These are phyloP conservation scores for Sympetrum striolatum DNA, from an alignment of 2,888 invertebrate genomes.

Conservation along the genomic window DNA sequence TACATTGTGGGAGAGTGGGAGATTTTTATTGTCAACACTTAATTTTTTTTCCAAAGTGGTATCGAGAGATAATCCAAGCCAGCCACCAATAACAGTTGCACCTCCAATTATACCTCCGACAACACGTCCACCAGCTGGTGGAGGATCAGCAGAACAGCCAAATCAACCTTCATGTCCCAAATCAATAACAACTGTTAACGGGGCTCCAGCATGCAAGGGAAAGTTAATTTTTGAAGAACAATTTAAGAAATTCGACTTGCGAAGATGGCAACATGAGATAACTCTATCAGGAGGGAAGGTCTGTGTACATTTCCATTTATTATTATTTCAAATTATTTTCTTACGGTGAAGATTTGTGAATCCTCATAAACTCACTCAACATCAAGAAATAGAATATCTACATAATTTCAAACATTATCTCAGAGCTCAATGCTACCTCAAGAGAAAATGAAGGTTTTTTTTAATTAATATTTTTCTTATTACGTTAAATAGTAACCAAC, in stretches of 20 bases:
- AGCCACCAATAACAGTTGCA: background rate
- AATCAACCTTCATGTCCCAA: constrained; percentile 59
- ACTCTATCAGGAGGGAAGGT: constrained; percentile 71
- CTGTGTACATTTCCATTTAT: constrained; percentile 54
- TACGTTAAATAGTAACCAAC: no score
- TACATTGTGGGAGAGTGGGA: no score
- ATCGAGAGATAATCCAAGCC: background rate
- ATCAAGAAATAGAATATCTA: no score
- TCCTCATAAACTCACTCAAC: no score
- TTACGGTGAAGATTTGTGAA: no score
- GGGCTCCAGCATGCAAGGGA: constrained; percentile 62
- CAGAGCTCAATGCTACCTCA: no score
- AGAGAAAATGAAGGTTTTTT: no score
- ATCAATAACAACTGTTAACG: constrained; percentile 57
- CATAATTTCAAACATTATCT: no score
- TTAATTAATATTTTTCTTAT: no score
- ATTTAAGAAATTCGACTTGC: constrained; percentile 66
- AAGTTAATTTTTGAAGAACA: constrained; percentile 69
- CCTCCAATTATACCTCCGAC: background rate
- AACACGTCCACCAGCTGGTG: background rate
- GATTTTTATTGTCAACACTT: no score
- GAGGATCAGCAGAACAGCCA: background rate
- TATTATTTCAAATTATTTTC: background rate
- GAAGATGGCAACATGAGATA: constrained; percentile 71
- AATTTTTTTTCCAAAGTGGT: background rate